phyloP scores from a whole-genome alignment of 2,888 invertebrate genomes.

The Protodeltote pygarga region DNA sequence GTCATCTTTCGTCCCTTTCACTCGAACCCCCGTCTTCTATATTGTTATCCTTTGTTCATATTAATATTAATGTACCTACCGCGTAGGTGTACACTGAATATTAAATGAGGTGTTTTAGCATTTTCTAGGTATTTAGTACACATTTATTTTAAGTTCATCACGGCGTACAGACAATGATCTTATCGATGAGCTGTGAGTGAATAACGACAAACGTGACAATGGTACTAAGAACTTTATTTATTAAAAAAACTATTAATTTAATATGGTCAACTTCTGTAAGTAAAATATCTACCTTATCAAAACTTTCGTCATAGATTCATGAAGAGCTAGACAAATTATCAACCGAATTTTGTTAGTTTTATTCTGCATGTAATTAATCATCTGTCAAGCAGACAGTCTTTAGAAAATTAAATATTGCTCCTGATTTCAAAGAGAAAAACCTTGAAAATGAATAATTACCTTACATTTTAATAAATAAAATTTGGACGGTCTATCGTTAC shows the following conservation, averaged over 20 bases:
- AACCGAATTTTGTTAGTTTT: not conserved
- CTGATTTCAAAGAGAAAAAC: not conserved
- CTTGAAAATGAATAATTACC: conserved; percentile 1
- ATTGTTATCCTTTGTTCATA: conserved; percentile 51
- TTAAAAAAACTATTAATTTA: too few relatives aligned
- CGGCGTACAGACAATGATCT: conserved; percentile 11
- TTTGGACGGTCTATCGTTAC: not conserved
- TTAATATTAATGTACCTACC: conserved; percentile 54
- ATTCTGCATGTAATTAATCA: conserved; percentile 7
- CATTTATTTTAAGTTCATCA: conserved; percentile 17
- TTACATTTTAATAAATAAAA: conserved; percentile 13
- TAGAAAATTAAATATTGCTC: not conserved
- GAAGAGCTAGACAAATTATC: too few relatives aligned
- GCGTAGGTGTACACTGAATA: conserved; percentile 53
- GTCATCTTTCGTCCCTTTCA: conserved; percentile 44
- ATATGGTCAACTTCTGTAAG: too few relatives aligned
- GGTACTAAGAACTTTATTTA: conserved; percentile 7
- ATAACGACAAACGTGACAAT: conserved; percentile 4
- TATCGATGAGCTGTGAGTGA: conserved; percentile 2
- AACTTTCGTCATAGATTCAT: too few relatives aligned
- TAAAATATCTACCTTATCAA: too few relatives aligned
- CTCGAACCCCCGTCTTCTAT: conserved; percentile 36
- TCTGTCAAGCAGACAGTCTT: not conserved
- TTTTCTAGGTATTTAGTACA: conserved; percentile 20
- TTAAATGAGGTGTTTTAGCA: conserved; percentile 43